Conservation (phyloP, 2,888 invertebrate genomes). For the Neocrepidodera transversa region DNA sequence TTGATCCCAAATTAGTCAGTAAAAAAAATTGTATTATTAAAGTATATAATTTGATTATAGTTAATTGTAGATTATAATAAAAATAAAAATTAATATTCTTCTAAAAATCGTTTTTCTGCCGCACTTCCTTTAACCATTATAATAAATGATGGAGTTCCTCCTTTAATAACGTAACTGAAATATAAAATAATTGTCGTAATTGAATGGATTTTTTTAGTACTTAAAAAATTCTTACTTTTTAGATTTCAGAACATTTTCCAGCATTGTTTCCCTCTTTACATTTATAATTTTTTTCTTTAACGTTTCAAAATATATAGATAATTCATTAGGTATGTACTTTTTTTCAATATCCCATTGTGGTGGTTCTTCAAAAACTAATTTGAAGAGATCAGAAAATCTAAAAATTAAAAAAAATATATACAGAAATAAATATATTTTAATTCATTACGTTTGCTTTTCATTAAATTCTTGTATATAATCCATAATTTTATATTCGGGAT, state of each 20-base stretch:
- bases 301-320: slow-evolving; percentile 80
- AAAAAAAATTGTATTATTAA: no score
- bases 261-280: slow-evolving; percentile 64
- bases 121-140: slow-evolving; percentile 66
- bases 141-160: slow-evolving; percentile 73
- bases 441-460: slow-evolving; percentile 70
- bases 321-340: slow-evolving; percentile 67
- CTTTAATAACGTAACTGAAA: slow-evolving; percentile 67
- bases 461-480: slow-evolving; percentile 86
- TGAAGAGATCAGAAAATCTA: slow-evolving; percentile 69
- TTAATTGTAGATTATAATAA: neutral
- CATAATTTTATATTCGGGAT: slow-evolving; percentile 86
- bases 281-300: slow-evolving; percentile 66
- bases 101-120: slow-evolving; percentile 67
- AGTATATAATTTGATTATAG: no score
- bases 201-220: slow-evolving; percentile 1
- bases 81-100: slow-evolving; percentile 26
- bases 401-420: slow-evolving; percentile 3
- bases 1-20: no score
- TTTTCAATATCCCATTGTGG: slow-evolving; percentile 75
- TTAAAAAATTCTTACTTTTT: slow-evolving; percentile 61
- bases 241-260: slow-evolving; percentile 67
- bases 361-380: slow-evolving; percentile 72
- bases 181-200: slow-evolving; percentile 27
- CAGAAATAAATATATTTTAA: neutral